Base-by-base conservation (phyloP, 2,888 invertebrate species). In the Andrena minutula region DNA sequence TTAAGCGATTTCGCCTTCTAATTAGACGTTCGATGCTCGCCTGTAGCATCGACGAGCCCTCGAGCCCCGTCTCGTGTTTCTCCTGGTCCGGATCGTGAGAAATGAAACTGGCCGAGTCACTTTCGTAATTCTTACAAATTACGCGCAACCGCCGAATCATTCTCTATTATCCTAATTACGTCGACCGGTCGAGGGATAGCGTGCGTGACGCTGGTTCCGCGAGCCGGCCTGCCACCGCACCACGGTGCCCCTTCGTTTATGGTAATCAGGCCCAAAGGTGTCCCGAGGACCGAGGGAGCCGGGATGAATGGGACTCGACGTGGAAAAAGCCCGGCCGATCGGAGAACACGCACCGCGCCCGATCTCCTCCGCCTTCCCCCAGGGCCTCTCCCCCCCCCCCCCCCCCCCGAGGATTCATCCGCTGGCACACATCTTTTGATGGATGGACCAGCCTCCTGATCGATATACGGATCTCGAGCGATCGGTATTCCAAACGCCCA, bases 151-250 rank as follows among this genome's bases (percentile, higher is more conserved):
- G 20, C 35, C 65, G 4, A 65, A 58, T 63, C 63, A 20, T 68
- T 75, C 66, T 49, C 75, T 75, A 75, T 75, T 78, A 78, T 75
- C 66, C 63, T 56, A 63, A 75, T 75, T 75, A 78, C 47, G 68
- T 75, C 75, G 47, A n/a, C 28, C 30, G 56, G 20, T 35, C 28
- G 23, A 1, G 47, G 41, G 8, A 28, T 60, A n/a, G 60, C 66
- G 60, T 30, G 77, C 26, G 12, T 56, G 41, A 41, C 41, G 41
- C 41, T 7, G 41, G 20, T 30, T 30, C 41, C 41, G 41, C 70
- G 66, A 26, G n/a, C 49, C n/a, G 49, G 32, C 26, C n/a, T 4
- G 10, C 20, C 66, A 8, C 2, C 23, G 28, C 16, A 7, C 35
- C 60, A 16, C 66, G 20, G 32, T 23, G 58, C 28, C 47, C 23